Evolutionary conservation across 2,888 invertebrate genomes (phyloP).

Genomic region (Cheilosia variabilis): DNA sequence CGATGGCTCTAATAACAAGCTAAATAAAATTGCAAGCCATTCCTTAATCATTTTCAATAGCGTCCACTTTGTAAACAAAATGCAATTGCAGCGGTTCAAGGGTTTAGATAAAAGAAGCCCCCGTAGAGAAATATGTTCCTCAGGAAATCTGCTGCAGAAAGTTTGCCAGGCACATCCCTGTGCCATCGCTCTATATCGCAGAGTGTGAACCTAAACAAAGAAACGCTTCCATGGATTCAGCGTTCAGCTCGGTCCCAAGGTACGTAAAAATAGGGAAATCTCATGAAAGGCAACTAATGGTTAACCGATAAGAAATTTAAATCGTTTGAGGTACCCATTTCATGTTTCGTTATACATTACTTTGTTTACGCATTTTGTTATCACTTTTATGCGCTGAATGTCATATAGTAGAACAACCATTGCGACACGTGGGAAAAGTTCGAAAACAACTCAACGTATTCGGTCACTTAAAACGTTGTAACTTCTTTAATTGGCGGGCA

Average conservation of each 20-base stretch:
- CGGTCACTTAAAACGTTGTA: neutral
- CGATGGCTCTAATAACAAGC: too few relatives aligned
- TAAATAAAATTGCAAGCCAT: too few relatives aligned
- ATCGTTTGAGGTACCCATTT: neutral
- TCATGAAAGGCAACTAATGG: neutral
- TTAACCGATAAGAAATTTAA: slow-evolving; percentile 18
- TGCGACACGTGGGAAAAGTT: neutral
- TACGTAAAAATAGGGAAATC: slow-evolving; percentile 21
- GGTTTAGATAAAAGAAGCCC: too few relatives aligned
- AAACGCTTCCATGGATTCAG: neutral
- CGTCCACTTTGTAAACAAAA: too few relatives aligned
- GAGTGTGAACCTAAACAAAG: neutral
- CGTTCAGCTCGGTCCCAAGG: neutral
- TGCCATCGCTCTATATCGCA: neutral
- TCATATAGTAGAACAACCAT: neutral
- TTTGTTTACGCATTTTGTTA: slow-evolving; percentile 22
- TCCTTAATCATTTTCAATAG: too few relatives aligned
- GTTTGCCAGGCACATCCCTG: neutral
- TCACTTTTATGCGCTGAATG: slow-evolving; percentile 1
- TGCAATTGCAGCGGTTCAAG: too few relatives aligned
- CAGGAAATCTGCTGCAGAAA: neutral
- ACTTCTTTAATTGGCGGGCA: neutral
- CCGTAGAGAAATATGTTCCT: too few relatives aligned
- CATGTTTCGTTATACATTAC: neutral
- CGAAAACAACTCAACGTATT: neutral